Conservation (phyloP, 2,113 vertebrate species). For the Myrmophylax atrothorax region DNA sequence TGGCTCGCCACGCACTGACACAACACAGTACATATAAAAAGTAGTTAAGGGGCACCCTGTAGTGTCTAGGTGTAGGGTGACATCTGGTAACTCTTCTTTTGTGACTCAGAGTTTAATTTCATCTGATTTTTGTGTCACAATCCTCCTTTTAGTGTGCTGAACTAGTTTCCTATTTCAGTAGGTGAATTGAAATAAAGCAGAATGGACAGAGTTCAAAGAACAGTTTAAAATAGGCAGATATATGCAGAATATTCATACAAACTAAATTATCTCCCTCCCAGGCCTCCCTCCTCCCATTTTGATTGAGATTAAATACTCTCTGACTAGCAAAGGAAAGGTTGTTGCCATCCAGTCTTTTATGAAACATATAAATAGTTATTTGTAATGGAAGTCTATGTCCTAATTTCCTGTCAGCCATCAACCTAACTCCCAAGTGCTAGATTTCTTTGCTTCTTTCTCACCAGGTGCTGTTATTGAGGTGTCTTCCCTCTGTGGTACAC, state of each 20-base stretch:
- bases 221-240: not conserved
- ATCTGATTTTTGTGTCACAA: not conserved
- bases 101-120: constrained; percentile 44
- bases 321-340: not conserved
- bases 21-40: not conserved
- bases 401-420: not conserved
- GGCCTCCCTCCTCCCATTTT: not conserved
- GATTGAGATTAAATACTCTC: not conserved
- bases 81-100: constrained; percentile 32
- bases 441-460: not conserved
- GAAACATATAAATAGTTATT: not conserved
- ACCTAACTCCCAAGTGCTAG: not conserved
- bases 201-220: not conserved
- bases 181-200: not conserved
- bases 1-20: not conserved
- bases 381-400: not conserved
- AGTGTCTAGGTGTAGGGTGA: constrained; percentile 28
- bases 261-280: not conserved
- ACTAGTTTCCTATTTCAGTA: not conserved
- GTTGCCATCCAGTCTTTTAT: not conserved
- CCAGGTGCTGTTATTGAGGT: not conserved
- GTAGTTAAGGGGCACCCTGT: constrained; percentile 28
- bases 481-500: not conserved
- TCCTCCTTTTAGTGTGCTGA: not conserved
- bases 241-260: not conserved